Base-by-base conservation (phyloP, 2,113 vertebrate species). In the Papio anubis region DNA sequence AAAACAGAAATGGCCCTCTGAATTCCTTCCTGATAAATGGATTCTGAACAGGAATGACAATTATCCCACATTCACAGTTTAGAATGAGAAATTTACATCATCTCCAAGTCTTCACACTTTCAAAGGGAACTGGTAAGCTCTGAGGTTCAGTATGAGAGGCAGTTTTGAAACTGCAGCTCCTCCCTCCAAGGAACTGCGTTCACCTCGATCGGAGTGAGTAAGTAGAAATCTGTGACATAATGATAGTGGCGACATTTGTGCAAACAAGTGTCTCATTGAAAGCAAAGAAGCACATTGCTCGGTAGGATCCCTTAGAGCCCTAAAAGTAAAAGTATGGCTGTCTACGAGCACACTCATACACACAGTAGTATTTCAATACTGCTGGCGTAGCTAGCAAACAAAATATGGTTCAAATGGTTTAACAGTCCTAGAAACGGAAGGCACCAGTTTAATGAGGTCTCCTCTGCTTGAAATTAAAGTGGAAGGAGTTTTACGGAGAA, bases 381-480 rank as follows among this genome's bases (percentile, higher is more conserved):
- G 94, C 97, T 93, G 94, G 91, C 68, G 52, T 89, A 96, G 96
- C 95, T 81, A 95, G 97, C 57, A 97, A 98, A 97, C 96, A 97
- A 98, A 98, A 98, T 25, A 23, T 32, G 0, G 94, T 96, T 98
- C 96, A 95, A 78, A 94, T 97, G 98, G 93, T 91, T 98, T 98
- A 94, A 92, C 96, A 98, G 98, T 98, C 97, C 97, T 97, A 95
- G 98, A 98, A 98, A 98, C 86, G 97, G 97, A 98, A 97, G 97
- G 97, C 98, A 98, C 90, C 86, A 59, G 80, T 99, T 98, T 99
- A 99, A 99, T 99, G 99, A 99, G 98, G 98, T 99, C 98, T 98
- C 98, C 98, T 99, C 98, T 97, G 99, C 98, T 98, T 98, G 98
- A 98, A 99, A 99, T 99, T 98, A 98, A 99, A 99, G 98, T 99